Evolutionary conservation across 2,797 vertebrate genomes (phyloP).

Genomic region (Hybognathus amarus): DNA sequence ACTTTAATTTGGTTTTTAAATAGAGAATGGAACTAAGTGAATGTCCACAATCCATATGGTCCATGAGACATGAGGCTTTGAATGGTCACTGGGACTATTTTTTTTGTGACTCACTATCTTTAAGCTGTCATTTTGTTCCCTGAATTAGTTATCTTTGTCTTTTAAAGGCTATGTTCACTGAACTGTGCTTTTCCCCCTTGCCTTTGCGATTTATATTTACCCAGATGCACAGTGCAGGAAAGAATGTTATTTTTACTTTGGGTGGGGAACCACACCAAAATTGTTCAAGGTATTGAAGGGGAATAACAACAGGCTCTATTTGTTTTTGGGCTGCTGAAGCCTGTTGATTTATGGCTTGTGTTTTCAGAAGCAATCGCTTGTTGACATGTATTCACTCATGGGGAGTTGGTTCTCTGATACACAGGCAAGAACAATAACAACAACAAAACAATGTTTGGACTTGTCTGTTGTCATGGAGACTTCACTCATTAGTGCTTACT

Average conservation of each 20-base stretch:
- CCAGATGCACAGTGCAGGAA: constrained; percentile 54
- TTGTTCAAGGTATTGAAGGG: constrained; percentile 57
- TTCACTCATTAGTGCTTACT: constrained; percentile 44
- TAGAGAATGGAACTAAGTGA: constrained; percentile 34
- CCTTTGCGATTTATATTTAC: constrained; percentile 49
- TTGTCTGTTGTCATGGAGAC: constrained; percentile 95
- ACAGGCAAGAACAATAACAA: constrained; percentile 94
- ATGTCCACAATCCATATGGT: constrained; percentile 16
- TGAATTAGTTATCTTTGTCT: constrained; percentile 33
- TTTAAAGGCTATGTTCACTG: constrained; percentile 13
- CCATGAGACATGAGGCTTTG: constrained; percentile 30
- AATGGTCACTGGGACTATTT: constrained; percentile 8
- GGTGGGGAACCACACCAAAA: constrained; percentile 54
- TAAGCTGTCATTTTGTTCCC: constrained; percentile 25
- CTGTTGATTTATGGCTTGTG: constrained; percentile 61
- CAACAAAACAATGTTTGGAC: constrained; percentile 97
- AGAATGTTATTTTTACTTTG: constrained; percentile 61
- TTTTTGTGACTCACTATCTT: constrained; percentile 19
- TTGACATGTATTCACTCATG: constrained; percentile 81
- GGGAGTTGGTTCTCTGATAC: constrained; percentile 82
- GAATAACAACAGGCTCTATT: constrained; percentile 59
- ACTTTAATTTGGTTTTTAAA: constrained; percentile 5
- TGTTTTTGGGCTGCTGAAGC: constrained; percentile 57
- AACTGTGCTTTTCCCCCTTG: constrained; percentile 12
- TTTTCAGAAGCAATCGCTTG: constrained; percentile 76